phyloP scores from a whole-genome alignment of 2,888 invertebrate genomes.

The Rhagium mordax region DNA sequence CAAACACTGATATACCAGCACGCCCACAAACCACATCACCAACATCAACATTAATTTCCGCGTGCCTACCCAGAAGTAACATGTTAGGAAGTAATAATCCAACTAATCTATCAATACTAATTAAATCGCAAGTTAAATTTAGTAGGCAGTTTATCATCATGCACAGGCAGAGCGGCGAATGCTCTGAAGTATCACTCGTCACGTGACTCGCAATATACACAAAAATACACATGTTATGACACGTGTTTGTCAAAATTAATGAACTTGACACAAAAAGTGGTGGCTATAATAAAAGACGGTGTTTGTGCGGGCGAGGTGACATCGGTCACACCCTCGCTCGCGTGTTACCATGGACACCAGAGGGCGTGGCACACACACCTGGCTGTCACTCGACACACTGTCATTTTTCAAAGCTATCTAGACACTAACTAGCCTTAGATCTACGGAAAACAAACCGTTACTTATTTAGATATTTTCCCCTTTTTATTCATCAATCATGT shows the following conservation, averaged over 20 bases:
- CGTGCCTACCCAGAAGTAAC: conserved; percentile 47
- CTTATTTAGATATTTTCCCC: conserved; percentile 26
- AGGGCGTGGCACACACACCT: conserved; percentile 64
- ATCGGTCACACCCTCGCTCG: conserved; percentile 63
- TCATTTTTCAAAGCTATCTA: conserved; percentile 39
- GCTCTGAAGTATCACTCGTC: conserved; percentile 28
- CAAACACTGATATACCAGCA: not conserved
- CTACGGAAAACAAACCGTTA: conserved; percentile 23
- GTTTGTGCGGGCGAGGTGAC: conserved; percentile 62
- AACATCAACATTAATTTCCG: conserved; percentile 13
- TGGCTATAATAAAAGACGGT: conserved; percentile 62
- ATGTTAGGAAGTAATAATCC: conserved; percentile 47
- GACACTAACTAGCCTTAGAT: conserved; percentile 28
- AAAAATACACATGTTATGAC: conserved; percentile 65
- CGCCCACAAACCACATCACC: not conserved
- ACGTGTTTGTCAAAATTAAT: conserved; percentile 67
- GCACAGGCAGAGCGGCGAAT: conserved; percentile 16
- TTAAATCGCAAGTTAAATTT: conserved; percentile 47
- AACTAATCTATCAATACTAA: conserved; percentile 50
- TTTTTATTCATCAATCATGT: conserved; percentile 24
- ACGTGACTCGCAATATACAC: conserved; percentile 34
- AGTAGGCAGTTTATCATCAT: conserved; percentile 44
- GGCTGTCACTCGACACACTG: conserved; percentile 50
- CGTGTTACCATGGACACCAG: conserved; percentile 65
- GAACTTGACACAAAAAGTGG: conserved; percentile 64